Conservation (phyloP, 2,113 vertebrate genomes). For the Arizona elegans region DNA sequence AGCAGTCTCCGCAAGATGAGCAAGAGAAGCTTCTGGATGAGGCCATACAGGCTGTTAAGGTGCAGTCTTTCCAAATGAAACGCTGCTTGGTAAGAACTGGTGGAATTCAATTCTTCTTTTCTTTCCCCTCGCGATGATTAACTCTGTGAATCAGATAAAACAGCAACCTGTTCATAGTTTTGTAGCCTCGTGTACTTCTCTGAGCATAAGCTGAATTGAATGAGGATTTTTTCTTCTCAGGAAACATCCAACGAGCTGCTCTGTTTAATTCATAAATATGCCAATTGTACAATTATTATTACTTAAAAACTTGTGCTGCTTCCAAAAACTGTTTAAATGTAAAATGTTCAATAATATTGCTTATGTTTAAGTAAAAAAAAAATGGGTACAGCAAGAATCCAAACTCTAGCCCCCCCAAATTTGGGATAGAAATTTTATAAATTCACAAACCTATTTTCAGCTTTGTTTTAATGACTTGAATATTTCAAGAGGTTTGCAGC, state of each 20-base stretch:
- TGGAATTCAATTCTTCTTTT: background rate
- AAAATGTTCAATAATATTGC: background rate
- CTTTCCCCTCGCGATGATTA: background rate
- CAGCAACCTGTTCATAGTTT: background rate
- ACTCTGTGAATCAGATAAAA: background rate
- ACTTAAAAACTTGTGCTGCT: background rate
- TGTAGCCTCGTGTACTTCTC: background rate
- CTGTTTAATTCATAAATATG: background rate
- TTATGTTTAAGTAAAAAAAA: background rate
- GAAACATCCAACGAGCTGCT: background rate
- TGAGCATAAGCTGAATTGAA: background rate
- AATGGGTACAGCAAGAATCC: background rate
- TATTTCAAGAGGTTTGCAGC: background rate
- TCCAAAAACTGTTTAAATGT: background rate
- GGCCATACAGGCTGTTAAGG: slow-evolving; percentile 96
- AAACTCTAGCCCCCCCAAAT: background rate
- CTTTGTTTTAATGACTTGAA: background rate
- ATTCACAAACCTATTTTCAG: background rate
- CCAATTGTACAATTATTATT: background rate
- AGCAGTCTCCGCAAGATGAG: slow-evolving; percentile 97
- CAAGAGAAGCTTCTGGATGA: slow-evolving; percentile 98
- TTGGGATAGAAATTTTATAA: background rate
- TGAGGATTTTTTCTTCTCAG: background rate
- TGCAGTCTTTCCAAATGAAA: slow-evolving; percentile 99
- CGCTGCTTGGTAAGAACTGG: slow-evolving; percentile 86